Conservation (phyloP, 2,888 invertebrate species). For the Pilophorus perplexus region DNA sequence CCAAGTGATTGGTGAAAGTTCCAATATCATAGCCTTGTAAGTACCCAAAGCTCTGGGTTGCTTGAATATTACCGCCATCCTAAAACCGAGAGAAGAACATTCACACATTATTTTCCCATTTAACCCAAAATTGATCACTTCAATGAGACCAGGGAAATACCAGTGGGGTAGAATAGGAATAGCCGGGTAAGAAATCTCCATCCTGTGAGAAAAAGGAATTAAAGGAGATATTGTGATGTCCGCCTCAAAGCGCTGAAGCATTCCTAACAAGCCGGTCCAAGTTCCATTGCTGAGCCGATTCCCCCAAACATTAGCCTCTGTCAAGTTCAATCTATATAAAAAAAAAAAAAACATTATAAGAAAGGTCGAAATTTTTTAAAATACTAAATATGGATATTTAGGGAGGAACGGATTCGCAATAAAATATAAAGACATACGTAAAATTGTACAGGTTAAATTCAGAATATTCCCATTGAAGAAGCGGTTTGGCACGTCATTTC, state of each 20-base stretch:
- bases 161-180: constrained; percentile 4
- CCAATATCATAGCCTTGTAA: constrained; percentile 26
- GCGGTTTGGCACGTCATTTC: constrained; percentile 20
- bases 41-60: constrained; percentile 28
- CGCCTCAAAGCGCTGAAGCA: not conserved
- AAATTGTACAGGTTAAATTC: constrained; percentile 28
- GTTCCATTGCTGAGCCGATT: not conserved
- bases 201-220: not conserved
- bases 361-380: no score
- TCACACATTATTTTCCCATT: no score
- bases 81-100: no score
- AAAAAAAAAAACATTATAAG: no score
- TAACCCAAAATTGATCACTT: no score
- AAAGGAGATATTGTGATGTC: not conserved
- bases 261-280: constrained; percentile 10
- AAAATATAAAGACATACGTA: no score
- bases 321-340: not conserved
- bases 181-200: constrained; percentile 3
- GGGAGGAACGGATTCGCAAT: no score
- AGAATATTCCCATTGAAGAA: constrained; percentile 1
- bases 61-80: constrained; percentile 18
- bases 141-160: no score
- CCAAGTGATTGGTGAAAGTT: constrained; percentile 13
- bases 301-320: not conserved
- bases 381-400: no score